Base-by-base conservation (phyloP, 2,113 vertebrate species). In the Scomber colias region DNA sequence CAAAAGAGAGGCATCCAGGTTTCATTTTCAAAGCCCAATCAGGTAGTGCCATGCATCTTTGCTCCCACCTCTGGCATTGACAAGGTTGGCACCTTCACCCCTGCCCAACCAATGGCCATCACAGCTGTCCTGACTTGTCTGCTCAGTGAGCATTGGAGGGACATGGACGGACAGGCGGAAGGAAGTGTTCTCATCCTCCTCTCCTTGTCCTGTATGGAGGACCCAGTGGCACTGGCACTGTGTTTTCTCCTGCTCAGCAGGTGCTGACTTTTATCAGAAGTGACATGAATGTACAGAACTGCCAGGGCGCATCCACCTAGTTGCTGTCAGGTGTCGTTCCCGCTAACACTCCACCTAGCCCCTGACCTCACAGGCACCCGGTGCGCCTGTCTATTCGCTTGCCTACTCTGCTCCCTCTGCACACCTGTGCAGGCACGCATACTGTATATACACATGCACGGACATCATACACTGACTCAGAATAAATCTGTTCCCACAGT, bases 251-350 rank as follows among this genome's bases (percentile, higher is more conserved):
- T 69, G 76, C 87, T 89, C 90, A 77, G 85, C 67, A 61, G 85
- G 75, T 88, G 55, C 82, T 91, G 90, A 92, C 89, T 92, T 88
- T 93, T 79, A 94, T 94, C 84, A 44, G 82, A 45, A 84, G 83
- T 93, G 93, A 94, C 93, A 77, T 67, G 84, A 80, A 90, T 87
- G 88, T 92, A 94, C 92, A 91, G 92, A 92, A 92, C 84, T 94
- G 92, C 92, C 93, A 93, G 87, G 89, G 78, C 79, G 46, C 89
- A 94, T 94, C 89, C 88, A 54, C 83, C 78, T 54, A 73, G 84
- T 83, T 54, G 88, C 89, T 91, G 90, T 93, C 93, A 93, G 92
- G 92, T 93, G 92, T 93, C 90, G 66, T 89, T 88, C 90, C 90
- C 1, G 88, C 89, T 93, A 90, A 93, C 90, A 87, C 92, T 93